Evolutionary conservation across 2,888 invertebrate genomes (phyloP).

Genomic region (Tortrix viridana): DNA sequence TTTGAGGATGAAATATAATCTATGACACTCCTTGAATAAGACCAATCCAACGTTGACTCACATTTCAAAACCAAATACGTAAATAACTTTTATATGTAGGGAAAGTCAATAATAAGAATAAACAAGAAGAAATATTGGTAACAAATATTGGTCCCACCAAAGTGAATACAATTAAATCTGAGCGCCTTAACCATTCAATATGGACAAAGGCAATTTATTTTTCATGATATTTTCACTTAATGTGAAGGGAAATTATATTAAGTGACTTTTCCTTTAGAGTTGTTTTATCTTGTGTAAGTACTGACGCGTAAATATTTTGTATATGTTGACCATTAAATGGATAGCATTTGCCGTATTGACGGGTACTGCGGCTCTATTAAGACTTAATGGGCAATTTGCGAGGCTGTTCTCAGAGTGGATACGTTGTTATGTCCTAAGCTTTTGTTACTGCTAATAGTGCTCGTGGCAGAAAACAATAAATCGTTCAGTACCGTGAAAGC

Average conservation of each 20-base stretch:
- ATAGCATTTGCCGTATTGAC: constrained; percentile 54
- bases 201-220: not conserved
- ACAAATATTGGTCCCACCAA: not conserved
- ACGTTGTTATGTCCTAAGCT: constrained; percentile 4
- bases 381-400: constrained; percentile 39
- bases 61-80: too few relatives aligned
- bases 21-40: too few relatives aligned
- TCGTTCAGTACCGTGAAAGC: not conserved
- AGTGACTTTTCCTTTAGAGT: too few relatives aligned
- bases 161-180: not conserved
- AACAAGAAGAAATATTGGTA: not conserved
- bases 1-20: too few relatives aligned
- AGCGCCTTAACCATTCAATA: not conserved
- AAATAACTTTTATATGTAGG: not conserved
- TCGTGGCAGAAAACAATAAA: not conserved
- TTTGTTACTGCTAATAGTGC: not conserved
- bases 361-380: constrained; percentile 41
- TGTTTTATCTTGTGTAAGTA: too few relatives aligned
- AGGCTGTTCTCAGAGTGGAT: constrained; percentile 20
- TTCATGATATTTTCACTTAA: not conserved
- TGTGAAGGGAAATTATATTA: not conserved
- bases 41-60: too few relatives aligned
- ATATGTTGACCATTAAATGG: constrained; percentile 52
- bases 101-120: not conserved
- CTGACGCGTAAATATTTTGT: not conserved